Conservation (phyloP, 2,888 invertebrate genomes). For the Lamellibrachia satsuma region DNA sequence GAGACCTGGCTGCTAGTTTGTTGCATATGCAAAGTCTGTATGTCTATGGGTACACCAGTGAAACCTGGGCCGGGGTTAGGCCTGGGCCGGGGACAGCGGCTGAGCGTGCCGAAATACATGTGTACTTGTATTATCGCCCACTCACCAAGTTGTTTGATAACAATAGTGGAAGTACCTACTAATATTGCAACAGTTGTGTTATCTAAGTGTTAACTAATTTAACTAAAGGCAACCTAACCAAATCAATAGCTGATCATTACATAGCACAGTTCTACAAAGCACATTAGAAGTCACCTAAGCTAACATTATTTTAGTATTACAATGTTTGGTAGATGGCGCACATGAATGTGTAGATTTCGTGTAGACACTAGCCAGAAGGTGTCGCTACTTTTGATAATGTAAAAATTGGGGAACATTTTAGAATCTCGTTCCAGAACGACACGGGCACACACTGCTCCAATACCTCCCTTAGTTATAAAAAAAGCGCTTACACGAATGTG, state of each 20-base stretch:
- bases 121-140: background rate
- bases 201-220: background rate
- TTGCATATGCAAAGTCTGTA: background rate
- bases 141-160: background rate
- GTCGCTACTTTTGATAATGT: background rate
- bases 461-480: too few species aligned
- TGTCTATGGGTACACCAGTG: background rate
- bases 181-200: background rate
- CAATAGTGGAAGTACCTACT: background rate
- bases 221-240: background rate
- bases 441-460: too few species aligned
- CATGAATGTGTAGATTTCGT: background rate
- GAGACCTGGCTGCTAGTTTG: background rate
- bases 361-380: background rate
- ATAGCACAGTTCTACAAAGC: background rate
- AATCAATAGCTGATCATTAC: background rate
- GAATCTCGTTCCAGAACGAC: too few species aligned
- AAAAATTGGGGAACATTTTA: too few species aligned
- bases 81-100: background rate
- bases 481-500: too few species aligned
- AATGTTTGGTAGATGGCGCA: background rate
- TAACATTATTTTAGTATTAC: background rate
- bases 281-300: background rate
- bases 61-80: background rate
- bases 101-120: background rate